Base-by-base conservation (phyloP, 2,888 invertebrate genomes). In the Synergus umbraculus region DNA sequence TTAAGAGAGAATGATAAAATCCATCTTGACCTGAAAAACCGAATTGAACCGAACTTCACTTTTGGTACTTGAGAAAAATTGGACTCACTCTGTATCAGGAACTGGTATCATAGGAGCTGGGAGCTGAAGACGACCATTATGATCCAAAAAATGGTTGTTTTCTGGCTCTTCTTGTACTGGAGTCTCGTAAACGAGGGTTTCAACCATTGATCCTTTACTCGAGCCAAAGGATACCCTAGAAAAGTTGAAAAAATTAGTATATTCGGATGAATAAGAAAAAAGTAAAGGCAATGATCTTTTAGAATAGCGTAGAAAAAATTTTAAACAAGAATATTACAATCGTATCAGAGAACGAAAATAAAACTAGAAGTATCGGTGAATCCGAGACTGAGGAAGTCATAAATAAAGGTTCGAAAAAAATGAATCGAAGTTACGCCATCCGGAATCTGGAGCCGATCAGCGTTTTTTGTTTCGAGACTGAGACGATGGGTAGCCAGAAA, bases 151-250 rank as follows among this genome's bases (percentile, higher is more conserved):
- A 76, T 91, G 96, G 93, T 95, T 95, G 89, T 93, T 94, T 92
- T 96, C 96, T 12, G 95, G 95, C 90, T 96, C 96, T 92, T 96
- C 96, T 89, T 96, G 96, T 77, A 97, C 94, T 82, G 94, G 95
- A 76, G 94, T 94, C 93, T 98, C 97, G 93, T 96, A 97, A 87
- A 98, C 97, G 86, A 97, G 94, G 73, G 98, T 98, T 93, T 98
- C 98, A 84, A 98, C 97, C 97, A 98, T 97, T 77, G 97, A 97
- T 85, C 97, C 97, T 92, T 97, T 97, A 86, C 97, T 97, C 92
- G 97, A 97, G 86, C 97, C 98, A 93, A 98, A 98, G 76, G 97
- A 97, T 86, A 98, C 98, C 94, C 97, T 98, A 94, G 15, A 93
- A 93, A 81, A 81, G 86, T 64, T 41, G 2, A 64, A 0, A 5